Conservation (phyloP, 30 jellyfish, hydroid and myxozoan species). For the Chironex yamaguchii region DNA sequence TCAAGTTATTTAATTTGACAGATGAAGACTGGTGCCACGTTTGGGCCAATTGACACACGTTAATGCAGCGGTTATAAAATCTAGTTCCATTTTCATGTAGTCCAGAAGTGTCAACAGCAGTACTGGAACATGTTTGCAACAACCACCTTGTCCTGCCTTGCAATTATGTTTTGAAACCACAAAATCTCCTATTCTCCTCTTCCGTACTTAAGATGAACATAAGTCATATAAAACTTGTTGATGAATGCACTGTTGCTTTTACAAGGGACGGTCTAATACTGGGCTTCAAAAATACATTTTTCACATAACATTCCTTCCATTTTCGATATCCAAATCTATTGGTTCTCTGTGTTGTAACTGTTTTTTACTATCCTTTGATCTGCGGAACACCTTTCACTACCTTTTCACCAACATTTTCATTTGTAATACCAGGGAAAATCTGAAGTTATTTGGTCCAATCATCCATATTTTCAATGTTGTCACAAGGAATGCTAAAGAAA, state of each 20-base stretch:
- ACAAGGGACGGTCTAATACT: conserved; percentile 45
- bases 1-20: no score
- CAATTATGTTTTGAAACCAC: conserved; percentile 32
- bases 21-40: conserved; percentile 33
- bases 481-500: conserved; percentile 39
- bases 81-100: conserved; percentile 13
- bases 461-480: no score
- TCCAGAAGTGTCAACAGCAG: conserved; percentile 18
- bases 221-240: conserved; percentile 3
- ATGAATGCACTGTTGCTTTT: conserved; percentile 60
- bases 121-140: conserved; percentile 75
- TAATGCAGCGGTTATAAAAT: conserved; percentile 2
- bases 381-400: no score
- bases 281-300: conserved; percentile 6
- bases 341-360: conserved; percentile 17
- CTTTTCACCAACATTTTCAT: no score
- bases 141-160: conserved; percentile 75
- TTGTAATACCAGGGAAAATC: no score
- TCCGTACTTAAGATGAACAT: conserved; percentile 29
- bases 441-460: no score
- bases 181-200: conserved; percentile 8
- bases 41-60: conserved; percentile 64
- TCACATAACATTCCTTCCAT: conserved; percentile 40
- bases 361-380: no score
- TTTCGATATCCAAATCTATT: conserved; percentile 1